Base-by-base conservation (phyloP, 2,113 vertebrate species). In the Irena cyanogastra region DNA sequence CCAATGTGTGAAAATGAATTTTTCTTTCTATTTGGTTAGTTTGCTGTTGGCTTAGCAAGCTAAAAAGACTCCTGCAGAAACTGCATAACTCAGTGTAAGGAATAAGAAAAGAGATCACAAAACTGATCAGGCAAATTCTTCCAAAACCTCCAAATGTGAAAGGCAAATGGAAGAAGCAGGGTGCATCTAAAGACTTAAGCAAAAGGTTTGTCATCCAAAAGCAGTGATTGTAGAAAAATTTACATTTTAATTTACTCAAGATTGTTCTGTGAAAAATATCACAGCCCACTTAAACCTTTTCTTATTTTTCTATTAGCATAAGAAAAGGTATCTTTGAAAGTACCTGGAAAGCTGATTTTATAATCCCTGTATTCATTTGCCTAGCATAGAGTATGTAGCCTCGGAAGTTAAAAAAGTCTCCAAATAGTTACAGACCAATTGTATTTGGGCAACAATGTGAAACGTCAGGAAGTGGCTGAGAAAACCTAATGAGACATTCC, bases 351-450 rank as follows among this genome's bases (percentile, higher is more conserved):
- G 30, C 56, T 66, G 50, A 27, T 93, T 90, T 90, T 66, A 35
- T 89, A 94, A 95, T 90, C 87, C 80, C 68, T 94, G 57, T 87
- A 63, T 86, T 95, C 86, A 71, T 86, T 83, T 94, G 77, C 79
- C 72, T 75, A 59, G 75, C 68, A 39, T 70, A 45, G 86, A 88
- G 18, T 72, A 45, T 33, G 23, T 61, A 74, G 54, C 28, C 66
- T 97, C 61, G 39, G 37, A 83, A 94, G 60, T 81, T 86, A 65
- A 85, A 90, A 90, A 83, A 53, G 74, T 83, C 59, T 70, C 54
- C 18, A 26, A 53, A 65, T 74, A 65, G 45, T 76, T 90, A 80
- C 39, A 87, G 35, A 63, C 19, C 22, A 37, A 63, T 74, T 90
- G 64, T 81, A 19, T 79, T 69, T 87, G 45, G 45, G 27, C 66